Base-by-base conservation (phyloP, 2,113 vertebrate genomes). In the Pantherophis guttatus region DNA sequence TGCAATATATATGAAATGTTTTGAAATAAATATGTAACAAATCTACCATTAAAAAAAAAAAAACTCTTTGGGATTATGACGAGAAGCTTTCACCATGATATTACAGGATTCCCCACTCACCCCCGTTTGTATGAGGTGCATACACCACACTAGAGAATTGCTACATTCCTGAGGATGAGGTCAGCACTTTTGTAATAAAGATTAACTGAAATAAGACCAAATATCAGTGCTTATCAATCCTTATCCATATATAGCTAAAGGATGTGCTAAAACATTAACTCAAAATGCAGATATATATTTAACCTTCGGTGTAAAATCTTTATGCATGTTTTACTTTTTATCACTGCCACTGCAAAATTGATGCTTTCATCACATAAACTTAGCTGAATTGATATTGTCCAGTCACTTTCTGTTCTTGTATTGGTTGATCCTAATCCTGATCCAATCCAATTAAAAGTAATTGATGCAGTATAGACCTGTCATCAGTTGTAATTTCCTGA, bases 131-230 rank as follows among this genome's bases (percentile, higher is more conserved):
- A 9, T 44, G 33, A 39, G 0, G 75, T 81, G 3, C 39, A 7
- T 81, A 44, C 17, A 33, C 75, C 17, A 44, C 17, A 81, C 17
- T 39, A 44, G 3, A 81, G 7, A 81, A 81, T 44, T 81, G 33
- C 8, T 39, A 54, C 12, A 29, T 53, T 52, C 53, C 5, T 53
- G 9, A 1, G 8, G 12, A 87, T 29, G 7, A 19, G 26, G 50
- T n/a, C 86, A 54, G 50, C 8, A 87, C 12, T 17, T 87, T 87
- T 87, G 21, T 26, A 87, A 54, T 19, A 53, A 54, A n/a, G 6
- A 55, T 39, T 91, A 70, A n/a, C 86, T 94, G 0, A 94, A 92
- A 55, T 65, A 23, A 21, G 86, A 75, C 48, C 48, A 91, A 94
- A 70, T 87, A 70, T 0, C 1, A 9, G 39, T 6, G 3, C 57